phyloP scores from a whole-genome alignment of 2,797 vertebrate genomes.

The Rhinatrema bivittatum region DNA sequence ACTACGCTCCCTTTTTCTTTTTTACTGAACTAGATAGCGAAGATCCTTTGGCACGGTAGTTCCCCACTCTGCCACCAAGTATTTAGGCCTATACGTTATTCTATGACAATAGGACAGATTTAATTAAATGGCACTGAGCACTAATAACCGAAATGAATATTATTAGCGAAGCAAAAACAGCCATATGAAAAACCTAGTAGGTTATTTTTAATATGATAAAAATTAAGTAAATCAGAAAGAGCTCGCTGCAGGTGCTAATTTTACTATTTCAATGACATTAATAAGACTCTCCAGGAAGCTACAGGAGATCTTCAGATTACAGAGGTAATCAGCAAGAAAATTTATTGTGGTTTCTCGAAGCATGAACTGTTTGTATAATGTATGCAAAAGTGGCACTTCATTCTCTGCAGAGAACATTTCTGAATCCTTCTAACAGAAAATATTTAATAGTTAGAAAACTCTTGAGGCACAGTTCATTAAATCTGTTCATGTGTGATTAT shows the following conservation, averaged over 20 bases:
- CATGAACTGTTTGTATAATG: conserved; percentile 67
- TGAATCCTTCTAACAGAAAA: conserved; percentile 58
- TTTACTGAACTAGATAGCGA: too few relatives aligned
- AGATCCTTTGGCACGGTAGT: too few relatives aligned
- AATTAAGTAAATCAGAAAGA: conserved; percentile 53
- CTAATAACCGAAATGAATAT: conserved; percentile 13
- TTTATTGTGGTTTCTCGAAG: conserved; percentile 61
- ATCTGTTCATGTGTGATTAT: conserved; percentile 58
- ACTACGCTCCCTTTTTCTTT: too few relatives aligned
- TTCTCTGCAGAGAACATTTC: conserved; percentile 66
- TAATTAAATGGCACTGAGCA: conserved; percentile 4
- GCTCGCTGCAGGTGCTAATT: conserved; percentile 69
- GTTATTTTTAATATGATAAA: conserved; percentile 43
- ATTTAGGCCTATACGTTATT: not conserved
- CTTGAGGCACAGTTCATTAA: conserved; percentile 56
- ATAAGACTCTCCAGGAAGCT: conserved; percentile 67
- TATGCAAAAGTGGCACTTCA: conserved; percentile 72
- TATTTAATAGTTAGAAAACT: conserved; percentile 65
- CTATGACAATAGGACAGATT: not conserved
- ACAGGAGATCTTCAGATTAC: conserved; percentile 62
- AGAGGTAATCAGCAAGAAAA: conserved; percentile 66
- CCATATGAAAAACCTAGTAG: conserved; percentile 29
- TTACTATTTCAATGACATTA: conserved; percentile 70
- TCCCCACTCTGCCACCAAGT: not conserved
- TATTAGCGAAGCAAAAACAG: conserved; percentile 27